Evolutionary conservation across 2,113 vertebrate species (phyloP), one percentile per base, ranked within the genome.

Genomic region (Thalassarche chlororhynchos): DNA sequence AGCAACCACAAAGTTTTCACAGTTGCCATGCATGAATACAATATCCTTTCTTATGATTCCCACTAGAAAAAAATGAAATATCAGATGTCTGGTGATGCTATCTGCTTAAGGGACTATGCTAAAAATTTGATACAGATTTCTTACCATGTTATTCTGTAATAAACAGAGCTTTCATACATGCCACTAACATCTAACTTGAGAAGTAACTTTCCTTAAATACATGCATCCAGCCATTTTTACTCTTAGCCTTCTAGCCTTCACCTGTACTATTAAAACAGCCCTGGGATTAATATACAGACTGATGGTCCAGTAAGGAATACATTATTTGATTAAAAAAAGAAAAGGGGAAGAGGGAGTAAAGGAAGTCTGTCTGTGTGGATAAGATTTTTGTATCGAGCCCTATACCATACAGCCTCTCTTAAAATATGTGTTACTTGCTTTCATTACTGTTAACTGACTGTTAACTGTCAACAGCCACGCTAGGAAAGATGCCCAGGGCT

Each of bases 1-100:
- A 94, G 79, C 32, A 94, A 7, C 94, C 76, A 66, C 88, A 71
- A 19, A 69, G 42, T 89, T 95, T 97, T 94, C 71, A 66, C 49
- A 71, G 71, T 93, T 93, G 20, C 13, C 13, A 71, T 55, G 38
- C 12, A 10, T 5, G 1, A 82, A 52, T 83, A 36, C 32, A 60
- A 17, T 66, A 77, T 51, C 23, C 34, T 71, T 87, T 91, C 38
- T 79, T n/a, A 25, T 40, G 24, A 47, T 61, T 84, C 8, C 6
- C 0, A 2, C 46, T 77, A 69, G 36, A 18, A 36, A 21, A 31
- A 31, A 64, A 9, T 0, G 1, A 40, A 26, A 6, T 54, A 32
- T 24, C 36, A 49, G 19, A 47, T 60, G 7, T 51, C 44, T 65
- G 55, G 20, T 21, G 47, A 51, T 79, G 11, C 20, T 74, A 0